Percentiles rank a stretch among this genome's conserved stretches.
These are phyloP conservation scores for Apodemus sylvaticus DNA, from an alignment of 2,113 vertebrate genomes.

Conservation along the genomic window DNA sequence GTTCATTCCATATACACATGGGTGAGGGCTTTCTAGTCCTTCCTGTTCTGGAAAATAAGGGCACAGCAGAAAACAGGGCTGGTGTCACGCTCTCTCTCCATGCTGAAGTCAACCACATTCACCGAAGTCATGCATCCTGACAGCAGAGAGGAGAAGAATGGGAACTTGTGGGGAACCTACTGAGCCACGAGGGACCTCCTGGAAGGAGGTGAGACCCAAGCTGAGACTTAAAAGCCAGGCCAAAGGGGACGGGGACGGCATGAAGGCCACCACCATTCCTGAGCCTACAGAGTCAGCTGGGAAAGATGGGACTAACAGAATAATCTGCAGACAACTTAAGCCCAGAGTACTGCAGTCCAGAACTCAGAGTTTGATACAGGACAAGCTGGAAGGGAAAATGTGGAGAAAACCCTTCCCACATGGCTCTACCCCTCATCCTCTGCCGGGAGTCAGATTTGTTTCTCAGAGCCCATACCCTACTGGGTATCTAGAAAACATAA, in stretches of 20 bases:
- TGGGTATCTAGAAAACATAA: fast-evolving
- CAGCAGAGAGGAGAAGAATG: background rate
- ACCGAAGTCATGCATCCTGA: background rate
- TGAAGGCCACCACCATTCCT: background rate
- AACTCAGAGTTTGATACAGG: background rate
- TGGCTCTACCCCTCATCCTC: fast-evolving
- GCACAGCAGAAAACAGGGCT: fast-evolving
- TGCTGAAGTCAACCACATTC: too few relatives aligned
- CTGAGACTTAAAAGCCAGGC: background rate
- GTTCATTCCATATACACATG: background rate
- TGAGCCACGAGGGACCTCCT: background rate
- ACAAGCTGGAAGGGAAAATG: fast-evolving
- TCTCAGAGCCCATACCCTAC: background rate
- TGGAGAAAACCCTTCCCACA: fast-evolving
- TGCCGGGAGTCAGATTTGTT: background rate
- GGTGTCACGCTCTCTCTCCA: background rate
- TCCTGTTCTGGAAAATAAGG: background rate
- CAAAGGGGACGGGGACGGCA: fast-evolving
- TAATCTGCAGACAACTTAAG: background rate
- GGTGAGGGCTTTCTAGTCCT: background rate
- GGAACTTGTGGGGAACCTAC: too few relatives aligned
- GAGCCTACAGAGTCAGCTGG: fast-evolving
- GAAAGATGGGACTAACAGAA: too few relatives aligned
- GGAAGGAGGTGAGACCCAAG: background rate
- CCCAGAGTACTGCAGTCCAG: background rate